Conservation (phyloP, 2,797 vertebrate genomes). For the Odontamblyopus lacepedii region DNA sequence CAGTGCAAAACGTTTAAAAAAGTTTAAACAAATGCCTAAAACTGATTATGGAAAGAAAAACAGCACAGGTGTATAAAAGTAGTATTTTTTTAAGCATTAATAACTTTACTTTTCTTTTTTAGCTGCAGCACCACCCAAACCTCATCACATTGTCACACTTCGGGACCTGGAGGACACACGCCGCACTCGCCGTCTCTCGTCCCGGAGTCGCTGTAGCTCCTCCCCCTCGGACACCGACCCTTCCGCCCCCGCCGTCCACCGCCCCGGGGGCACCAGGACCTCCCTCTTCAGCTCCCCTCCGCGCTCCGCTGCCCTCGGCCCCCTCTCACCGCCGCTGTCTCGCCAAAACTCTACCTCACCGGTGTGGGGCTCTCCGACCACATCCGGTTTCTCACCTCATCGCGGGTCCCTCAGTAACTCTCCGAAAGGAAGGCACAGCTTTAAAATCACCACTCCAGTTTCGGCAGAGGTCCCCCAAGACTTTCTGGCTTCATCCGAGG, state of each 20-base stretch:
- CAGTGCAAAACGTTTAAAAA: too few species aligned
- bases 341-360: constrained; percentile 62
- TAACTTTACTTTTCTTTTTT: constrained; percentile 10
- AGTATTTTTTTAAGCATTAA: too few species aligned
- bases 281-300: constrained; percentile 70
- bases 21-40: not conserved
- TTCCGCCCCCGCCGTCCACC: constrained; percentile 50
- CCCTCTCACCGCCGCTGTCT: constrained; percentile 64
- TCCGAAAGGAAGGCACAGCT: constrained; percentile 63
- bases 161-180: constrained; percentile 86
- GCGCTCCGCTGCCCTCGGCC: constrained; percentile 51
- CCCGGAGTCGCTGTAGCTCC: constrained; percentile 74
- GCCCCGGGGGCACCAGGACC: constrained; percentile 63
- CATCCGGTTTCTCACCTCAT: constrained; percentile 62
- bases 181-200: constrained; percentile 80
- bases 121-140: constrained; percentile 74
- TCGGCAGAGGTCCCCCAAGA: constrained; percentile 76
- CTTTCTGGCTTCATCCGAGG: constrained; percentile 72
- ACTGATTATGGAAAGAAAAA: not conserved
- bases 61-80: too few species aligned
- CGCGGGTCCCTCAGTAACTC: constrained; percentile 57
- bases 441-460: constrained; percentile 68
- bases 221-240: constrained; percentile 73
- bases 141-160: constrained; percentile 86
- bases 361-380: constrained; percentile 65